These are phyloP conservation scores for Drepana arcuata DNA, from an alignment of 1,140 invertebrate species.

Conservation along the genomic window DNA sequence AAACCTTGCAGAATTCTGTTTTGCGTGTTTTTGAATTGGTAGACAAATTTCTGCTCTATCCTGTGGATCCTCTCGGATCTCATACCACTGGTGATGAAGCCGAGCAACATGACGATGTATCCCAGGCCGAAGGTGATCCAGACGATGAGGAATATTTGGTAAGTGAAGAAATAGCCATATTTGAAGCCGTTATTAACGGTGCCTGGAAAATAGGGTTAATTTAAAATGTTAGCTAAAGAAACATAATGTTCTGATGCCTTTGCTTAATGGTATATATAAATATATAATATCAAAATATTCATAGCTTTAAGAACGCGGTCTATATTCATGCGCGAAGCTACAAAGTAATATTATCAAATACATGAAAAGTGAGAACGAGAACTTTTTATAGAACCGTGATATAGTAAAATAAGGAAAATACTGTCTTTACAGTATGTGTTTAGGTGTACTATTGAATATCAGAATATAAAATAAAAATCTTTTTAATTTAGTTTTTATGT, in stretches of 20 bases:
- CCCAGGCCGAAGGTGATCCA: conserved; percentile 94
- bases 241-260: not conserved
- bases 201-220: conserved; percentile 44
- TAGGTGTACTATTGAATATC: too few species aligned
- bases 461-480: too few species aligned
- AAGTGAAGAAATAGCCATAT: conserved; percentile 74
- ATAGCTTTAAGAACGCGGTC: too few species aligned
- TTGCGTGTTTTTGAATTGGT: conserved; percentile 83
- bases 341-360: too few species aligned
- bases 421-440: too few species aligned
- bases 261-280: too few species aligned
- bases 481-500: too few species aligned
- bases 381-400: too few species aligned
- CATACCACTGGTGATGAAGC: conserved; percentile 81
- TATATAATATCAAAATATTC: too few species aligned
- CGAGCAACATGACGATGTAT: conserved; percentile 92
- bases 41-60: conserved; percentile 82
- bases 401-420: too few species aligned
- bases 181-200: conserved; percentile 72
- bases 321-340: too few species aligned
- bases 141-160: conserved; percentile 82
- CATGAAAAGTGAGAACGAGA: too few species aligned
- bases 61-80: conserved; percentile 82
- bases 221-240: not conserved
- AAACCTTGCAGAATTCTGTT: conserved; percentile 84